phyloP scores from a whole-genome alignment of 2,888 invertebrate genomes.

The Latheticus oryzae region DNA sequence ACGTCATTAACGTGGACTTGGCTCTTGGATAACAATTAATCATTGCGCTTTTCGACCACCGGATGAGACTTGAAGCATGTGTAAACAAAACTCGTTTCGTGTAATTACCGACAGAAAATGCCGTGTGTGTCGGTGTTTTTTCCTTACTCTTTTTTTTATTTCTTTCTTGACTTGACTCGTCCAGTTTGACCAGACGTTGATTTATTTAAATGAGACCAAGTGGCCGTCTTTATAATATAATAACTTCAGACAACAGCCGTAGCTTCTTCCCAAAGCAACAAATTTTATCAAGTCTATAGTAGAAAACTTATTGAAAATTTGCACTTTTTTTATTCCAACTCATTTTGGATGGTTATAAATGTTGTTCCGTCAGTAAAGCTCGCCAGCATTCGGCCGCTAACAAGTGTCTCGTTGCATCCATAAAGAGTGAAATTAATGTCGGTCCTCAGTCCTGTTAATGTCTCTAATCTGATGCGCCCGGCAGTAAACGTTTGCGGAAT shows the following conservation, averaged over 20 bases:
- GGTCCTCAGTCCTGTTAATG: constrained; percentile 63
- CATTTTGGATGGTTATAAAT: no score
- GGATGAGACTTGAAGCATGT: constrained; percentile 38
- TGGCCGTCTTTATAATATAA: not conserved
- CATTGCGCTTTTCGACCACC: constrained; percentile 44
- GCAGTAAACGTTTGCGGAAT: constrained; percentile 65
- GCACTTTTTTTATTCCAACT: no score
- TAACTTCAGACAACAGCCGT: no score
- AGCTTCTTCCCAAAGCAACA: no score
- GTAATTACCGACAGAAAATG: constrained; percentile 42
- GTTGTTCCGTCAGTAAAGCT: no score
- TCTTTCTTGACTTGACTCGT: not conserved
- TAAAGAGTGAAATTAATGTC: constrained; percentile 66
- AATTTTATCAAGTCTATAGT: no score
- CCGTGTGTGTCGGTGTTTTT: constrained; percentile 5
- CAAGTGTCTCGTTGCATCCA: constrained; percentile 56
- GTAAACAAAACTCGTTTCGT: constrained; percentile 44
- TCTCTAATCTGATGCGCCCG: constrained; percentile 65
- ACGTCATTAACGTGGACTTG: constrained; percentile 33
- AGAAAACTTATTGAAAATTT: no score
- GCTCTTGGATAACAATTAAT: constrained; percentile 43
- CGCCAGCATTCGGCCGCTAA: constrained; percentile 54
- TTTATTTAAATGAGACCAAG: constrained; percentile 30
- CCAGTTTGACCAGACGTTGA: constrained; percentile 18
- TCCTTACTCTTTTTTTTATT: not conserved